phyloP scores from a whole-genome alignment of 1,140 invertebrate genomes.

The Zaprionus kolodkinae region DNA sequence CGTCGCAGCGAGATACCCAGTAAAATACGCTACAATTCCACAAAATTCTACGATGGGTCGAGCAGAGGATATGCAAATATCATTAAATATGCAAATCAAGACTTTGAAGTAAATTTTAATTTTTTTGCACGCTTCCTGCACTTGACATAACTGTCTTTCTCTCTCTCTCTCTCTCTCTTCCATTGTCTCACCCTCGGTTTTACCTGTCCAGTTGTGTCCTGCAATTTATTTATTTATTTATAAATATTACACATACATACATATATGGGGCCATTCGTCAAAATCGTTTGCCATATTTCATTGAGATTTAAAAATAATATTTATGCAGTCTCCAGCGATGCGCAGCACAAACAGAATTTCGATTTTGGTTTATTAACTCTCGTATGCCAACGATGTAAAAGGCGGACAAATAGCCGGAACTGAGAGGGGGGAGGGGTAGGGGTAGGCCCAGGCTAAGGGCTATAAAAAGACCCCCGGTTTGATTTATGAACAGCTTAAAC shows the following conservation, averaged over 20 bases:
- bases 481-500: slow-evolving; percentile 69
- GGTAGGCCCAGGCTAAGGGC: slow-evolving; percentile 1
- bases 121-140: slow-evolving; percentile 31
- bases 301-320: slow-evolving; percentile 75
- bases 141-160: slow-evolving; percentile 12
- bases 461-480: slow-evolving; percentile 71
- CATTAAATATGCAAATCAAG: slow-evolving; percentile 76
- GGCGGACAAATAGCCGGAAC: slow-evolving; percentile 63
- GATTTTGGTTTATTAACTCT: slow-evolving; percentile 71
- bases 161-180: slow-evolving; percentile 16
- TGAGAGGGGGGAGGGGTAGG: not conserved
- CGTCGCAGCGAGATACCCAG: slow-evolving; percentile 12
- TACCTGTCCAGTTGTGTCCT: slow-evolving; percentile 1
- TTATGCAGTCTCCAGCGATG: slow-evolving; percentile 51
- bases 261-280: slow-evolving; percentile 53
- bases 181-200: too few species aligned
- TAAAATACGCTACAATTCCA: not conserved
- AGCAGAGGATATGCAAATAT: slow-evolving; percentile 53
- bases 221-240: slow-evolving; percentile 68
- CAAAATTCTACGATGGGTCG: not conserved
- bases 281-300: slow-evolving; percentile 68
- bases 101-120: slow-evolving; percentile 69
- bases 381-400: slow-evolving; percentile 46
- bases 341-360: slow-evolving; percentile 37
- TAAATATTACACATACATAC: slow-evolving; percentile 39